A percentile compares a stretch with the other conserved stretches of the same genome.
Evolutionary conservation across 2,113 vertebrate genomes (phyloP).

Genomic region (Pterocles gutturalis): DNA sequence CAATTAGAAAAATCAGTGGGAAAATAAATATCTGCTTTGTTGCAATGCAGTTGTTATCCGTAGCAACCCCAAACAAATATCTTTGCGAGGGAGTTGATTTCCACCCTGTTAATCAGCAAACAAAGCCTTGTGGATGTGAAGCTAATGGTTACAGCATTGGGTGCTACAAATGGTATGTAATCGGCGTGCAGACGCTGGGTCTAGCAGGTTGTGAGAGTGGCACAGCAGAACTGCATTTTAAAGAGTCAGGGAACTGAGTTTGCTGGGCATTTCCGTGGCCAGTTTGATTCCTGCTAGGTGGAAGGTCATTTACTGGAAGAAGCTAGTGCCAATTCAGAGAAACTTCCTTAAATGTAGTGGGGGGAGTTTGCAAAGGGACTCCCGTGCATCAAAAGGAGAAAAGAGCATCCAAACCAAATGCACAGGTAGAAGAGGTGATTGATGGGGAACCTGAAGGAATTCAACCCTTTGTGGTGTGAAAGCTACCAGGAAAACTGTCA

Average conservation of each 20-base stretch:
- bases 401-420: not conserved
- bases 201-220: not conserved
- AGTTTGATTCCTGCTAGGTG: not conserved
- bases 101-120: constrained; percentile 20
- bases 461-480: not conserved
- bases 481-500: not conserved
- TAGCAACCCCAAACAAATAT: constrained; percentile 36
- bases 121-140: constrained; percentile 23
- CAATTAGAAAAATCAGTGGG: constrained; percentile 28
- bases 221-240: rapidly evolving
- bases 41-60: constrained; percentile 21
- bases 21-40: constrained; percentile 42
- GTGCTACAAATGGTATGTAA: not conserved
- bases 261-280: not conserved
- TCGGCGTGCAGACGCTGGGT: rapidly evolving
- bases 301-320: not conserved
- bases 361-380: not conserved
- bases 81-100: constrained; percentile 1
- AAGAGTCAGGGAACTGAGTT: not conserved
- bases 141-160: not conserved
- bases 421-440: not conserved
- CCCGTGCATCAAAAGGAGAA: not conserved
- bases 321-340: not conserved
- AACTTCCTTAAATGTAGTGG: not conserved
- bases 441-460: not conserved